phyloP scores from a whole-genome alignment of 2,888 invertebrate species.

The Agrotis clavis region DNA sequence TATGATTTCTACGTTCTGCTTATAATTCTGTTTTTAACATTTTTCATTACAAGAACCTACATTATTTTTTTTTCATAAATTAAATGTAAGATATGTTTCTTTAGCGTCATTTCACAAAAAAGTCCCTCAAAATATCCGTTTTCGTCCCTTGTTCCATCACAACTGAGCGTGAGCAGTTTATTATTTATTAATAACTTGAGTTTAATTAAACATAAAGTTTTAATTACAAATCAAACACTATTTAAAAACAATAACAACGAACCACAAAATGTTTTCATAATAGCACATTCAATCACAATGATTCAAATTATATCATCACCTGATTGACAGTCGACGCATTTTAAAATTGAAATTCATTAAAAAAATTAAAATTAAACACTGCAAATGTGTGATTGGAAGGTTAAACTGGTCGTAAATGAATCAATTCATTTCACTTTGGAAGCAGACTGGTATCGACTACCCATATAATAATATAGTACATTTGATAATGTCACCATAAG shows the following conservation, averaged over 20 bases:
- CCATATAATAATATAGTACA: conserved; percentile 27
- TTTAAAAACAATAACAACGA: conserved; percentile 18
- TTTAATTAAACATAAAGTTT: neutral
- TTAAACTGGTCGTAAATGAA: conserved; percentile 48
- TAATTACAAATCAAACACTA: conserved; percentile 9
- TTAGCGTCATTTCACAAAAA: too few relatives aligned
- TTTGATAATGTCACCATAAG: conserved; percentile 43
- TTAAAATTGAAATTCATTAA: conserved; percentile 64
- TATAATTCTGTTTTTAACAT: neutral
- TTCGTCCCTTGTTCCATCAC: neutral
- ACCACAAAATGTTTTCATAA: conserved; percentile 29
- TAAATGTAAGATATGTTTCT: too few relatives aligned
- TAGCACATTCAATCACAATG: conserved; percentile 29
- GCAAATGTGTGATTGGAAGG: conserved; percentile 40
- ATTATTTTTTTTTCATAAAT: too few relatives aligned
- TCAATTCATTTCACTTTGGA: conserved; percentile 36
- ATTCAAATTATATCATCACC: conserved; percentile 53
- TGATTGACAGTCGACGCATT: conserved; percentile 63
- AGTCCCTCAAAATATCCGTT: too few relatives aligned
- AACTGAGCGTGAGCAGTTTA: neutral
- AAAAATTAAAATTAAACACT: conserved; percentile 40
- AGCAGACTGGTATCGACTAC: conserved; percentile 23
- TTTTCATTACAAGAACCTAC: too few relatives aligned
- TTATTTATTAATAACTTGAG: neutral
- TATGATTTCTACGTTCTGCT: conserved; percentile 22